Percentiles rank a stretch among this genome's conserved stretches.
Conservation (phyloP, 2,797 vertebrate species). For the Vultur gryphus region DNA sequence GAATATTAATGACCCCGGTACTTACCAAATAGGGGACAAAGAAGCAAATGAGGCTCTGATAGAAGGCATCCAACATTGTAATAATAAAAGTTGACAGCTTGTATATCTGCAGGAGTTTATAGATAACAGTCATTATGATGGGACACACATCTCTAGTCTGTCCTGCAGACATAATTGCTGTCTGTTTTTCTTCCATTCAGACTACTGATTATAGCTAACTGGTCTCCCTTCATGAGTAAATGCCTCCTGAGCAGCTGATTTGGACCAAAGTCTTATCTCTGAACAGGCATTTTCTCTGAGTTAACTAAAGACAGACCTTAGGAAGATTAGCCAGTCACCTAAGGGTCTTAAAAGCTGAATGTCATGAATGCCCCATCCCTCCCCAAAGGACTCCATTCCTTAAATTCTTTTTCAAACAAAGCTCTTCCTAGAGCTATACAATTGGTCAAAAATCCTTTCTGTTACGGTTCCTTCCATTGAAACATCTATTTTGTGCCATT, state of each 20-base stretch:
- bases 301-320: neutral
- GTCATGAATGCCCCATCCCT: neutral
- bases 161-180: neutral
- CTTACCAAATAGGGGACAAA: constrained; percentile 93
- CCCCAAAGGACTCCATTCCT: neutral
- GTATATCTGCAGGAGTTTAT: constrained; percentile 80
- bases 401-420: neutral
- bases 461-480: neutral
- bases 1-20: neutral
- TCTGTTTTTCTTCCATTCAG: neutral
- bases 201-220: neutral
- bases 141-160: neutral
- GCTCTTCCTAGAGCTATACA: neutral
- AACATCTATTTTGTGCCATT: neutral
- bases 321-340: neutral
- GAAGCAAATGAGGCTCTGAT: constrained; percentile 94
- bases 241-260: neutral
- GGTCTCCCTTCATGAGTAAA: neutral
- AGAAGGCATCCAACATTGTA: constrained; percentile 89
- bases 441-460: neutral
- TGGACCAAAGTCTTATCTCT: neutral
- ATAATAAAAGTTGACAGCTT: constrained; percentile 83
- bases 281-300: neutral
- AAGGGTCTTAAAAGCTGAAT: neutral
- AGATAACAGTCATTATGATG: neutral